Evolutionary conservation across 2,888 invertebrate species (phyloP), one percentile per base, ranked within the genome.

Genomic region (Reticulitermes lucifugus): DNA sequence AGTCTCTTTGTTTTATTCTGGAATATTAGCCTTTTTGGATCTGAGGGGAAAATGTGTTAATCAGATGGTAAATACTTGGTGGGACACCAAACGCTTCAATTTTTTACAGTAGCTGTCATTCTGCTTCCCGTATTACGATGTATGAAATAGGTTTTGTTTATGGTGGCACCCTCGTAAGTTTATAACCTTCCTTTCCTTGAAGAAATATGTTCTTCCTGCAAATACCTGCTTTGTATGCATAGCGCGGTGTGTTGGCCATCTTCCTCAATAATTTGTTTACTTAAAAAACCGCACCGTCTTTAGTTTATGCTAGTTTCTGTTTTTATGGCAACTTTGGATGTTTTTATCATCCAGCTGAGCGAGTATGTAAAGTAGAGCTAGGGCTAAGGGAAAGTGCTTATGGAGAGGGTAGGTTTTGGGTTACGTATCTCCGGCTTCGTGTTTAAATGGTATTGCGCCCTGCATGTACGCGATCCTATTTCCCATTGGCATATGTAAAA

Each of bases 101-200:
- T 65, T 65, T 65, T 3, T 12, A 25, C 25, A 65, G 65, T 10
- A 65, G 9, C 65, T 65, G 65, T 65, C 1, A 25, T 14, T 65
- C 60, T 60, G 18, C 60, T 60, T 60, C 65, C n/a, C 25, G 25
- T 25, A n/a, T 65, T 65, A n/a, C 25, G n/a, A n/a, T 25, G n/a
- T 65, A 65, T 65, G 65, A 14, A n/a, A n/a, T 25, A n/a, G n/a
- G 65, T n/a, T 25, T 65, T 65, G 65, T 65, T n/a, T 65, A 65
- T n/a, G 25, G 25, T 65, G 65, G 65, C 25, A n/a, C 65, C 25
- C 65, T 65, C 65, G 25, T 65, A 65, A 65, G 65, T 65, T 65
- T 65, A 65, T 25, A 25, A 65, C 65, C 65, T 6, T 65, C 65
- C n/a, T 7, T 65, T 25, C 65, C 65, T 25, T 9, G n/a, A 65